Evolutionary conservation across 2,888 invertebrate species (phyloP), one percentile per base, ranked within the genome.

Genomic region (Creontiades dilutus): DNA sequence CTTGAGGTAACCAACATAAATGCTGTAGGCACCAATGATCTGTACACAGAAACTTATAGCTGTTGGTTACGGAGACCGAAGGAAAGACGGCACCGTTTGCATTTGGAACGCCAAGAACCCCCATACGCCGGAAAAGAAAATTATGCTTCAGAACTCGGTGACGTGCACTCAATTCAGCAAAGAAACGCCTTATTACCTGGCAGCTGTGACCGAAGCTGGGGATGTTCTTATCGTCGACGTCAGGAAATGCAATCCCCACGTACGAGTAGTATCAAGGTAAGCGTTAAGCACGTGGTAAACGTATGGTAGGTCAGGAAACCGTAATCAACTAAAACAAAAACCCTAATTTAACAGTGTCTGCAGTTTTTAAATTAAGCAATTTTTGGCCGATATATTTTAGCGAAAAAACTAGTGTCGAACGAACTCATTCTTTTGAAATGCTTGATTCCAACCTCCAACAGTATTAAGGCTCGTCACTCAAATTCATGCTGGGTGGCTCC

Each of bases 41-140:
- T 57, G 52, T 16, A 19, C 13, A 2, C 57, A 91, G 91, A 90
- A 90, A 61, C 46, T 91, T 3, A 68, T 90, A 5, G 91, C 88
- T 3, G 90, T 91, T 19, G 91, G 90, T 4, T 89, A 91, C 78
- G 91, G 91, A 27, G 91, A 86, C 46, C 37, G 89, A 61, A 82
- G 84, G 12, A 88, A 90, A 82, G 13, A 48, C 9, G 91, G 91
- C 3, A 48, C 86, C 5, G 55, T 90, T 23, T 68, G 75, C 37
- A 46, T 90, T 0, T 91, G 91, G 91, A 87, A 90, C 61, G 76
- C 86, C 3, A 91, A 91, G 81, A 90, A 90, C 47, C 91, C 91
- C 13, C 89, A 90, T n/a, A 52, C 85, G 7, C 86, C 90, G 7
- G 91, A 91, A 57, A 78, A 90, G 46, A 80, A 68, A 37, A 37